Base-by-base conservation (phyloP, 2,797 vertebrate genomes). In the Gadopsis bispinosus region DNA sequence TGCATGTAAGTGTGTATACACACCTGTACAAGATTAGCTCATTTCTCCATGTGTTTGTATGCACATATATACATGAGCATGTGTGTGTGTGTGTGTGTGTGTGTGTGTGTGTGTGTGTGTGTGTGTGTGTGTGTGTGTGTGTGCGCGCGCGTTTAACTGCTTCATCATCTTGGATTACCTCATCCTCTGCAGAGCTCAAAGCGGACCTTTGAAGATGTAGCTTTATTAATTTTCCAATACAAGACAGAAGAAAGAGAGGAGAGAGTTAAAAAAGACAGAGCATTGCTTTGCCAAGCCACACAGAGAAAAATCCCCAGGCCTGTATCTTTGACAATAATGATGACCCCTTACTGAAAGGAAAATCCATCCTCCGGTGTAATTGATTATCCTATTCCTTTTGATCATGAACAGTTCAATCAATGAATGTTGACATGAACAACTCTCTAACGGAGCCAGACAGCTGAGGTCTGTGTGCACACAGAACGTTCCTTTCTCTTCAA, bases 1-100 rank as follows among this genome's bases (percentile, higher is more conserved):
- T 79, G 81, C 64, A 69, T 81, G 72, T 69, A 67, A 48, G 77
- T 73, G 85, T 84, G 85, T 87, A 45, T 81, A 84, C 83, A 90
- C 90, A 90, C 90, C 86, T 91, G 90, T 89, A 70, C 84, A 54
- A 92, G 73, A 90, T 93, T 89, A 91, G 77, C 35, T 55, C 17
- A 62, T 62, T 81, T 56, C 65, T 45, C 19, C 13, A 39, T 43
- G 41, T 58, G 77, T 85, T 64, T 81, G 65, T 53, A 66, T 81
- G 75, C 69, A 60, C 65, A 66, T 75, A 65, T 61, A 37, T 69
- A 48, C 43, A 11, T 22, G 37, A 12, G 47, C 20, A 4, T 71
- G 69, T 48, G 54, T 70, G 68, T 72, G 69, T 72, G n/a, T n/a
- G n/a, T n/a, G n/a, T n/a, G n/a, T 71, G 69, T 48, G 54, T 70